Conservation (phyloP, 2,113 vertebrate species). For the Orientallactaga bullata region DNA sequence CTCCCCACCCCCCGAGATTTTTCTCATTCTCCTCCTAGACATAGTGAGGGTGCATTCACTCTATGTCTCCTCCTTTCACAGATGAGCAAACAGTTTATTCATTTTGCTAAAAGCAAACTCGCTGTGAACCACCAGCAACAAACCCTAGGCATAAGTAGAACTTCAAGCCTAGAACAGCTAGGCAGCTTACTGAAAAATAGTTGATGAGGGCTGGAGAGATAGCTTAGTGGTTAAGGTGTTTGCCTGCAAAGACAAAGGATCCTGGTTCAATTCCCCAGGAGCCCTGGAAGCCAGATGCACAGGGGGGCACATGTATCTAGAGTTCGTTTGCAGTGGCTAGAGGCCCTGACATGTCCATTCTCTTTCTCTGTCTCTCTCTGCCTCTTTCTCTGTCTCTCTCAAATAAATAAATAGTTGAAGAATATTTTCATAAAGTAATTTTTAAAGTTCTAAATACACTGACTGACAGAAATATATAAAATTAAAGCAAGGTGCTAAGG, state of each 20-base stretch:
- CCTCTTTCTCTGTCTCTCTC: no score
- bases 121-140: slow-evolving; percentile 38
- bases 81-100: slow-evolving; percentile 50
- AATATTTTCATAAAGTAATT: slow-evolving; percentile 44
- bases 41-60: neutral
- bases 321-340: no score
- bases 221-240: no score
- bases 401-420: neutral
- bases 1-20: neutral
- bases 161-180: neutral
- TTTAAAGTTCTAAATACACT: slow-evolving; percentile 46
- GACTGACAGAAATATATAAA: slow-evolving; percentile 42
- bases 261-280: no score
- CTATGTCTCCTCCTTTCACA: slow-evolving; percentile 39
- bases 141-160: slow-evolving; percentile 40
- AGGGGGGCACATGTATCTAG: no score
- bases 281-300: no score
- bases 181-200: no score
- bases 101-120: slow-evolving; percentile 51
- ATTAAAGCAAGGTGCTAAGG: neutral
- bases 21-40: neutral
- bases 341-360: neutral
- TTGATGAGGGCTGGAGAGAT: no score
- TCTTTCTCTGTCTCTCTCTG: neutral
- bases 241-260: no score